Conservation (phyloP, 2,888 invertebrate genomes). For the Dasypogon diadema region DNA sequence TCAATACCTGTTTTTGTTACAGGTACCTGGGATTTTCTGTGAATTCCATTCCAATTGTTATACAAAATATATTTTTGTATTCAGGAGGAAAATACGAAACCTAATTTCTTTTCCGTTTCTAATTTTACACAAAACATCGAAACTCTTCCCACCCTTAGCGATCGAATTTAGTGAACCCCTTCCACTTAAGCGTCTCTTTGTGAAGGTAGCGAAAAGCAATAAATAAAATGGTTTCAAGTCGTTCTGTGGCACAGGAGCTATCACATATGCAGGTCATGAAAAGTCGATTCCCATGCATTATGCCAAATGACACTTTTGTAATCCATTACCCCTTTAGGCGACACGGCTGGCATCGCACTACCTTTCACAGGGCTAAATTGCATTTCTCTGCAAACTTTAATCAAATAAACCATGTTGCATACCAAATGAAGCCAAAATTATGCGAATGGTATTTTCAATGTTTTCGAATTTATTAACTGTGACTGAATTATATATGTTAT, state of each 20-base stretch:
- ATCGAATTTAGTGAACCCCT: not conserved
- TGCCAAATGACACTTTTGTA: conserved; percentile 24
- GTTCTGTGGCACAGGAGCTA: not conserved
- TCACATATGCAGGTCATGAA: conserved; percentile 20
- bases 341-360: not conserved
- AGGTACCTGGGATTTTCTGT: too few species aligned
- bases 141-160: too few species aligned
- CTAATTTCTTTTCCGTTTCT: too few species aligned
- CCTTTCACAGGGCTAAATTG: not conserved
- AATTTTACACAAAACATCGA: too few species aligned
- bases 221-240: not conserved
- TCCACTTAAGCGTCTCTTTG: not conserved
- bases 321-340: conserved; percentile 26
- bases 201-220: not conserved
- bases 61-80: too few species aligned
- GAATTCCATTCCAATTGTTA: too few species aligned
- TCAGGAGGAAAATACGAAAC: too few species aligned
- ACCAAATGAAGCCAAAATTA: not conserved
- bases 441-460: not conserved
- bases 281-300: conserved; percentile 8
- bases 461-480: not conserved
- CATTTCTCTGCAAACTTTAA: not conserved
- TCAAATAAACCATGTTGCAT: not conserved
- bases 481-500: not conserved
- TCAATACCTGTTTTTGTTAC: too few species aligned